Evolutionary conservation across 2,113 vertebrate genomes (phyloP).

Genomic region (Hassar affinis): DNA sequence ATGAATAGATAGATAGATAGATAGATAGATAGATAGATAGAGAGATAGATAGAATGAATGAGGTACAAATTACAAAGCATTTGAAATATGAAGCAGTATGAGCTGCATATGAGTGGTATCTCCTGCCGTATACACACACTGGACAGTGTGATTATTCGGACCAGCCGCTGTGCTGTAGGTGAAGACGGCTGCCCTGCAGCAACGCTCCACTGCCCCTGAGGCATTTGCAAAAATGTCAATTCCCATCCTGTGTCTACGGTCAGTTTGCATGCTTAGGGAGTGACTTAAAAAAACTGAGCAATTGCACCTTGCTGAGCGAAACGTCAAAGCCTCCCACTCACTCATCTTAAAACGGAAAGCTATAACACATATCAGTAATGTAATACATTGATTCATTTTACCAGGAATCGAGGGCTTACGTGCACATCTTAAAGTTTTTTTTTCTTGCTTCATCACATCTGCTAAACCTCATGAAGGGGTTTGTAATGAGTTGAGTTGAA

Average conservation of each 20-base stretch:
- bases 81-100: too few relatives aligned
- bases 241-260: conserved; percentile 28
- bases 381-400: background rate
- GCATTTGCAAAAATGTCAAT: conserved; percentile 1
- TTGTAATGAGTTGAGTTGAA: background rate
- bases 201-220: background rate
- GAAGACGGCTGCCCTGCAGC: conserved; percentile 14
- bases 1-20: too few relatives aligned
- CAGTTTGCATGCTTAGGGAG: conserved; percentile 60
- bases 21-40: too few relatives aligned
- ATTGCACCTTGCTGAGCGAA: background rate
- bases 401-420: background rate
- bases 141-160: background rate
- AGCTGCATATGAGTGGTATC: background rate
- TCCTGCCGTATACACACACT: background rate
- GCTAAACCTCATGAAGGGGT: background rate
- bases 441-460: too few relatives aligned
- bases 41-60: too few relatives aligned
- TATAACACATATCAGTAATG: background rate
- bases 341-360: background rate
- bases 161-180: background rate
- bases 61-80: background rate
- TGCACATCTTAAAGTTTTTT: too few relatives aligned
- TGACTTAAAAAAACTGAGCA: conserved; percentile 47
- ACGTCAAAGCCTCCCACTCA: background rate